These are phyloP conservation scores for Biston stratarius DNA, from an alignment of 2,888 invertebrate species.

Conservation along the genomic window DNA sequence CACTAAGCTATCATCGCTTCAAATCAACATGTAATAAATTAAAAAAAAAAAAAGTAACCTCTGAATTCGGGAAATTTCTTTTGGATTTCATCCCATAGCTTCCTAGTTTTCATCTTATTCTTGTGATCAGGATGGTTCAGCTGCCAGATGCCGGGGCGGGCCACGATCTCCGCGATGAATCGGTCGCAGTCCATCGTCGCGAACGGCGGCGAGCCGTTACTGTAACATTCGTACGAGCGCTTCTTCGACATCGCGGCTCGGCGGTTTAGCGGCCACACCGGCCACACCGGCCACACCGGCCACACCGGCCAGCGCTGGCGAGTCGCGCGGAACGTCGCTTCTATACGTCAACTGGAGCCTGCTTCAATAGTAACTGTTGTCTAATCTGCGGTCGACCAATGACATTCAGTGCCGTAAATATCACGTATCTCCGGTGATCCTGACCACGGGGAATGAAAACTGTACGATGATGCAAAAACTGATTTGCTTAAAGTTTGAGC, in stretches of 20 bases:
- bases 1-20: background rate
- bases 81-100: slow-evolving; percentile 40
- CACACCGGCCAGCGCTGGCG: background rate
- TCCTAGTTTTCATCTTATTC: slow-evolving; percentile 35
- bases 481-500: too few relatives aligned
- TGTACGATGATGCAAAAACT: background rate
- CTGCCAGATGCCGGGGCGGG: slow-evolving; percentile 42
- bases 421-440: too few relatives aligned
- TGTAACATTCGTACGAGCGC: background rate
- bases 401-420: too few relatives aligned
- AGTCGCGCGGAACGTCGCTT: background rate
- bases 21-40: background rate
- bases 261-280: background rate
- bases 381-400: too few relatives aligned
- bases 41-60: slow-evolving; percentile 12
- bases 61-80: slow-evolving; percentile 33
- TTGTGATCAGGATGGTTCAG: slow-evolving; percentile 38
- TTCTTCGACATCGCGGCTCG: slow-evolving; percentile 6
- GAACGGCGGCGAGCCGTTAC: background rate
- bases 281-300: background rate
- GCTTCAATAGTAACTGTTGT: background rate
- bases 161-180: slow-evolving; percentile 39
- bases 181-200: slow-evolving; percentile 26
- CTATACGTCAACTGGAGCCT: background rate
- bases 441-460: background rate